Evolutionary conservation across 2,888 invertebrate species (phyloP), one percentile per base, ranked within the genome.

Genomic region (Plutella xylostella): DNA sequence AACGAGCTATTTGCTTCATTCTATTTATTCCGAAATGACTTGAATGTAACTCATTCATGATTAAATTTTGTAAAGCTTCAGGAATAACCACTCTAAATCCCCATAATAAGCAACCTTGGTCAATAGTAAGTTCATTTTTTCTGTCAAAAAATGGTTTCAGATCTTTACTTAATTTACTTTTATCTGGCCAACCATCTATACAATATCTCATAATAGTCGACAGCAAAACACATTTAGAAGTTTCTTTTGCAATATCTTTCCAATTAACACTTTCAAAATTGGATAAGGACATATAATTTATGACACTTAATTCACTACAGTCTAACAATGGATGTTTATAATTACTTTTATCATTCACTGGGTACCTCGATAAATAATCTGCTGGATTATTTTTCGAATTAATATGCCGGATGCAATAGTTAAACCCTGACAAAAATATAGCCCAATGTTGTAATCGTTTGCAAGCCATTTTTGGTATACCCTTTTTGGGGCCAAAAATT

Each of bases 1-100:
- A 40, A n/a, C 40, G n/a, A 3, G 25, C 40, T 15, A 40, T 25
- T 18, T 40, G 22, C 20, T 40, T 40, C 40, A 40, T 40, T 22
- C 40, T 4, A 15, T n/a, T 25, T 2, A 25, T 25, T 7, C 40
- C 22, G 3, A 40, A 17, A 25, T 40, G 40, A 25, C 40, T 40
- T 15, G 22, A n/a, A 25, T 40, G 40, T 20, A 40, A n/a, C 25
- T 40, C 40, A 4, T 25, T 4, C 18, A 40, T 15, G 2, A 40
- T 18, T 25, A 14, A 5, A n/a, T 22, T 25, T 17, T 40, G 19
- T 25, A 40, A n/a, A 7, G 14, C 12, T n/a, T 25, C 40, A n/a
- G 40, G 40, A 22, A 40, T 25, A 4, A 40, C 25, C 15, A 40
- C 25, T 14, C 40, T 22, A 12, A 25, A 40, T 25, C 40, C 40